Evolutionary conservation across 2,797 vertebrate genomes (phyloP).

Genomic region (Labroides dimidiatus): DNA sequence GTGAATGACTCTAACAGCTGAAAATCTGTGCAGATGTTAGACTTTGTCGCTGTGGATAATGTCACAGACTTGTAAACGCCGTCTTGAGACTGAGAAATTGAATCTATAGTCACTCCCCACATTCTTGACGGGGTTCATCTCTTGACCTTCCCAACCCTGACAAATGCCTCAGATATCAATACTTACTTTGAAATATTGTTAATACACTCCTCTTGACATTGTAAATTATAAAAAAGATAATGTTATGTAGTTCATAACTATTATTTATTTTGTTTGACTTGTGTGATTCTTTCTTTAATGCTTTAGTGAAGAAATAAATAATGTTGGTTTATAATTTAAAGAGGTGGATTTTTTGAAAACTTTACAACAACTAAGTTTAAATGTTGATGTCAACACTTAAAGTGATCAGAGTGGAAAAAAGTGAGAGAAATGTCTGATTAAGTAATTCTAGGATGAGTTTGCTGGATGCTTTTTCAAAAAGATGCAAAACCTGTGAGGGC

Average conservation of each 20-base stretch:
- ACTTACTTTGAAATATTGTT: neutral
- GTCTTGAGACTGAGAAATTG: constrained; percentile 55
- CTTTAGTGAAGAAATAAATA: too few relatives aligned
- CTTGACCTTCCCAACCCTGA: constrained; percentile 39
- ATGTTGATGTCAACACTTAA: too few relatives aligned
- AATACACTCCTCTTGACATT: neutral
- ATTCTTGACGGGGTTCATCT: constrained; percentile 55
- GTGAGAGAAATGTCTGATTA: too few relatives aligned
- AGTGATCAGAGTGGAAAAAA: too few relatives aligned
- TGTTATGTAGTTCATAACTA: too few relatives aligned
- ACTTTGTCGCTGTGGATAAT: constrained; percentile 70
- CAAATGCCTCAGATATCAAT: constrained; percentile 37
- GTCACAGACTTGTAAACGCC: constrained; percentile 71
- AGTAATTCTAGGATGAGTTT: too few relatives aligned
- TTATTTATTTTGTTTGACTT: neutral
- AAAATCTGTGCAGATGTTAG: constrained; percentile 75
- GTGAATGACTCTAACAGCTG: constrained; percentile 76
- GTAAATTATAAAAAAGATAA: neutral
- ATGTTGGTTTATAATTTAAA: too few relatives aligned
- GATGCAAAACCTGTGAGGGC: too few relatives aligned
- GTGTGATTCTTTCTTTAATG: neutral
- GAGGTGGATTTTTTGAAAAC: too few relatives aligned
- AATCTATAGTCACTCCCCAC: constrained; percentile 60
- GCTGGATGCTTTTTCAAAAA: too few relatives aligned
- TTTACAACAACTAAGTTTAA: too few relatives aligned